Conservation (phyloP, 2,797 vertebrate genomes). For the Nyctalus aviator region DNA sequence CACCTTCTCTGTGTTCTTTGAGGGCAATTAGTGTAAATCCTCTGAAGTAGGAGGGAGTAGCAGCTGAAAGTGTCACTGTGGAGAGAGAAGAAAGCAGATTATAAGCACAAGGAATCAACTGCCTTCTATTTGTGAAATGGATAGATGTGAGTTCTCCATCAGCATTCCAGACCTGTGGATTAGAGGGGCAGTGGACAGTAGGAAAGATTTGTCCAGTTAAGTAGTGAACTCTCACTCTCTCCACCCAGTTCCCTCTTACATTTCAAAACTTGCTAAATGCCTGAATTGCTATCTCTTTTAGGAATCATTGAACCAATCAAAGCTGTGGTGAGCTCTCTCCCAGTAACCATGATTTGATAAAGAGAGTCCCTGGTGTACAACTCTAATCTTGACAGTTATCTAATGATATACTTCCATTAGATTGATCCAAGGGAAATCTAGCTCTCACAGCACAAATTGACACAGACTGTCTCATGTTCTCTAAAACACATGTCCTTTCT, state of each 20-base stretch:
- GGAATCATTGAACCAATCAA: neutral
- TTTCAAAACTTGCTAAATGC: conserved; percentile 36
- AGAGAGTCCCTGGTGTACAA: neutral
- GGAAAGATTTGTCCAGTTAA: neutral
- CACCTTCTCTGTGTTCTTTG: conserved; percentile 95
- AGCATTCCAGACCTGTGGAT: neutral
- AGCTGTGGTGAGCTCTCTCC: neutral
- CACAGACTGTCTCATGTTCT: neutral
- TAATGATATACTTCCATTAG: neutral
- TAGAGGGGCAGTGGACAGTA: fast-evolving
- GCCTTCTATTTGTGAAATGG: conserved; percentile 4
- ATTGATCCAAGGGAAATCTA: neutral
- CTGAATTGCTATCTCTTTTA: neutral
- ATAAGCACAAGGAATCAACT: conserved; percentile 3
- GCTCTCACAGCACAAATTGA: neutral
- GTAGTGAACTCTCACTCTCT: neutral
- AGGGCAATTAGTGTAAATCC: conserved; percentile 97
- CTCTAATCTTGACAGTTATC: neutral
- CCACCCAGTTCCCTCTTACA: neutral
- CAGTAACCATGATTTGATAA: conserved; percentile 8
- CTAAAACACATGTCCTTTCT: neutral
- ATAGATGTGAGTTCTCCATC: neutral
- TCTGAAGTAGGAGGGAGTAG: conserved; percentile 96
- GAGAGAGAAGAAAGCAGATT: conserved; percentile 60
- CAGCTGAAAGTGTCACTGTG: conserved; percentile 94